Conservation (phyloP, 2,113 vertebrate genomes). For the Nothobranchius kuhntae region DNA sequence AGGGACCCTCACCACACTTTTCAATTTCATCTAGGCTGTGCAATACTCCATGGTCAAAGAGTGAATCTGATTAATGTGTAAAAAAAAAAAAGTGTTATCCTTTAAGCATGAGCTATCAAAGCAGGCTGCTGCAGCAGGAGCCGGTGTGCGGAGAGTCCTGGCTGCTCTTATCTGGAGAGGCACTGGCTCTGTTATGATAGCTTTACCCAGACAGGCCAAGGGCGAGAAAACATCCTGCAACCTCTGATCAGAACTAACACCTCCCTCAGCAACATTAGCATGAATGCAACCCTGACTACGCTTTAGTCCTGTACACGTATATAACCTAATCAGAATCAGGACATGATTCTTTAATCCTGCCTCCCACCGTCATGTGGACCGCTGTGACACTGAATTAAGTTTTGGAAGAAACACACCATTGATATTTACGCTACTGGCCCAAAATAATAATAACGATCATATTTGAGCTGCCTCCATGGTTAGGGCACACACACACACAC, state of each 20-base stretch:
- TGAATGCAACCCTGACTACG: constrained; percentile 14
- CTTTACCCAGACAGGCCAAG: constrained; percentile 57
- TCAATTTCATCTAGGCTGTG: constrained; percentile 49
- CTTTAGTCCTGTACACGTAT: too few species aligned
- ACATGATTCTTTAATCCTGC: constrained; percentile 1
- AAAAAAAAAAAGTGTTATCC: constrained; percentile 56
- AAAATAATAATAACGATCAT: constrained; percentile 18
- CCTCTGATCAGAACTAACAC: constrained; percentile 5
- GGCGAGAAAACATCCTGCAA: constrained; percentile 39
- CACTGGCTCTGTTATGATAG: constrained; percentile 59
- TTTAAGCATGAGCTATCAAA: constrained; percentile 54
- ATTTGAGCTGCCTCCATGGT: constrained; percentile 39
- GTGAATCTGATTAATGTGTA: constrained; percentile 59
- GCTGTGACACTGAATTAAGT: constrained; percentile 19
- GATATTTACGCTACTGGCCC: constrained; percentile 6
- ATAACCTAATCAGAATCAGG: not conserved
- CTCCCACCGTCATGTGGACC: not conserved
- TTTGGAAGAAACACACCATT: constrained; percentile 14
- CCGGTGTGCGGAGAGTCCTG: constrained; percentile 36
- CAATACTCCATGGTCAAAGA: constrained; percentile 50
- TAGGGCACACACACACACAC: constrained; percentile 13
- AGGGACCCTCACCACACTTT: constrained; percentile 34
- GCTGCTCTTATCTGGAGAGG: constrained; percentile 61
- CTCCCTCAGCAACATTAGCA: constrained; percentile 14
- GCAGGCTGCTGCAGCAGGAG: constrained; percentile 27